A percentile compares a stretch with the other conserved stretches of the same genome.
phyloP scores from a whole-genome alignment of 2,888 invertebrate species.

The Cerastis leucographa region DNA sequence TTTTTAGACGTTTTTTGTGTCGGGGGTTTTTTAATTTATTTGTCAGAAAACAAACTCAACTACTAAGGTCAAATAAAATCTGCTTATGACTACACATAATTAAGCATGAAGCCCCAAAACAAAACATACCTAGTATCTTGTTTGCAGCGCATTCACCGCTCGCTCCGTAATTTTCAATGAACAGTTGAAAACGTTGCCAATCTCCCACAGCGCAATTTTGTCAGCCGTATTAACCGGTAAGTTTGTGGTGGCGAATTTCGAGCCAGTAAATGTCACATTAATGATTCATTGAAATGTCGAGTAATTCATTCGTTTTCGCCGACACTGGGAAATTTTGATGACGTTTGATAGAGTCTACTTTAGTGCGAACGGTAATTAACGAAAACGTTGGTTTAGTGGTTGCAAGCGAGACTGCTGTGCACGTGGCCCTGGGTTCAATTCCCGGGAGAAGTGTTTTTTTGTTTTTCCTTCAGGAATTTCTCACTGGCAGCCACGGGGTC shows the following conservation, averaged over 20 bases:
- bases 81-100: neutral
- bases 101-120: slow-evolving; percentile 10
- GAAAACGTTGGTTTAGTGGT: too few species aligned
- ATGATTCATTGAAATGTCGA: slow-evolving; percentile 28
- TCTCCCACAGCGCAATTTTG: slow-evolving; percentile 37
- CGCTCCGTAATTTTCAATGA: slow-evolving; percentile 40
- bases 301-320: slow-evolving; percentile 19
- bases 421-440: too few species aligned
- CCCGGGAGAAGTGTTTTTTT: too few species aligned
- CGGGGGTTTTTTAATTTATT: too few species aligned
- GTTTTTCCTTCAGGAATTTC: too few species aligned
- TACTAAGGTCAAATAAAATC: too few species aligned
- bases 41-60: too few species aligned
- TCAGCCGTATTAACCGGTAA: slow-evolving; percentile 38
- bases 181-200: neutral
- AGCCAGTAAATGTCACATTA: slow-evolving; percentile 33
- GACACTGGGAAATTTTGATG: neutral
- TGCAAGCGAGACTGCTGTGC: too few species aligned
- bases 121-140: neutral
- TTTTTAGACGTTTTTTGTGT: too few species aligned
- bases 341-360: neutral
- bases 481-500: too few species aligned
- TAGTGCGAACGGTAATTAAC: neutral
- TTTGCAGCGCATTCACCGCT: neutral
- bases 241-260: slow-evolving; percentile 29